Percentiles rank a stretch among this genome's conserved stretches.
Conservation (phyloP, 2,888 invertebrate genomes). For the Drosophila helvetica region DNA sequence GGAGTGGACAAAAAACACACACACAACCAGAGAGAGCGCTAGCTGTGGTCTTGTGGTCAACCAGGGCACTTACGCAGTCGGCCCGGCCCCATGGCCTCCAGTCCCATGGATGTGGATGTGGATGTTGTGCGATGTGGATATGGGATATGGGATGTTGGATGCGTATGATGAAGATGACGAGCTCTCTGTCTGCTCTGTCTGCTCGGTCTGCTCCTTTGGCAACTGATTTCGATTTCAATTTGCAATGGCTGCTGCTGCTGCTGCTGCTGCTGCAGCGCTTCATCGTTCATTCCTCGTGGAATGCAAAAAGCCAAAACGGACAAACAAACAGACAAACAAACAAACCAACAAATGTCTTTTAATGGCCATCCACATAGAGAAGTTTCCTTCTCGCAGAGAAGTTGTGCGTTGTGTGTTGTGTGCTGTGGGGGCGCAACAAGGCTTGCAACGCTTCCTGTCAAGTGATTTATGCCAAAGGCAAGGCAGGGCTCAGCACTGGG, state of each 20-base stretch:
- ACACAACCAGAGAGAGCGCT: conserved; percentile 54
- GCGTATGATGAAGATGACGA: conserved; percentile 42
- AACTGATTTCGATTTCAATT: conserved; percentile 80
- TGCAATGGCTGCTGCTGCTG: conserved; percentile 41
- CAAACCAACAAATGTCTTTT: conserved; percentile 75
- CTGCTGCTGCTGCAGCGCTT: conserved; percentile 10
- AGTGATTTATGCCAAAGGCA: conserved; percentile 76
- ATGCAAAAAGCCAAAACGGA: conserved; percentile 49
- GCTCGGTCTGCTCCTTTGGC: conserved; percentile 35
- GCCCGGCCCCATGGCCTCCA: conserved; percentile 41
- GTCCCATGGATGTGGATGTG: conserved; percentile 37
- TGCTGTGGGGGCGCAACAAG: conserved; percentile 74
- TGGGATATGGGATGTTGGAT: conserved; percentile 25
- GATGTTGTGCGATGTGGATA: conserved; percentile 34
- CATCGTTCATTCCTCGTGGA: conserved; percentile 39
- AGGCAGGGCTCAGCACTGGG: conserved; percentile 49
- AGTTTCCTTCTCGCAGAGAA: conserved; percentile 12
- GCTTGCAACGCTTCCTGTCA: conserved; percentile 78
- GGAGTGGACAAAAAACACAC: conserved; percentile 60
- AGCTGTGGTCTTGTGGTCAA: conserved; percentile 70
- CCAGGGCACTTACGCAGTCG: conserved; percentile 71
- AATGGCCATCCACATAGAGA: conserved; percentile 71
- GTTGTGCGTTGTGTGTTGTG: conserved; percentile 30
- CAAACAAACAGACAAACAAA: conserved; percentile 30
- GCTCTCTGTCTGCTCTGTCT: conserved; percentile 17